Conservation (phyloP, 2,113 vertebrate species). For the Opisthocomus hoazin region DNA sequence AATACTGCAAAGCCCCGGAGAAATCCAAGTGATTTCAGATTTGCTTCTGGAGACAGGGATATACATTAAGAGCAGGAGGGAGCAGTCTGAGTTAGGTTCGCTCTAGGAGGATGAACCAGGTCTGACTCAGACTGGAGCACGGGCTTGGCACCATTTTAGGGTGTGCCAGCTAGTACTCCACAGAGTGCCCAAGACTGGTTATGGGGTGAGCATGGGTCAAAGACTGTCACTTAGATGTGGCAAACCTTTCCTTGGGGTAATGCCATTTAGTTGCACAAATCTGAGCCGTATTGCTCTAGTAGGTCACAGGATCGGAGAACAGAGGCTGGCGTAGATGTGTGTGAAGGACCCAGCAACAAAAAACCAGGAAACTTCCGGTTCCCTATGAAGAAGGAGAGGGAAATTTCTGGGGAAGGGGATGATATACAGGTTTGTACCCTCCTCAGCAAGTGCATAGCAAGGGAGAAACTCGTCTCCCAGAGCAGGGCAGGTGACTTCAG, state of each 20-base stretch:
- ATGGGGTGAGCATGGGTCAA: not conserved
- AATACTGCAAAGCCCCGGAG: not conserved
- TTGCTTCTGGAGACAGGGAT: not conserved
- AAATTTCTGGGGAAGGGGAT: not conserved
- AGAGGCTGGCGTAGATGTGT: not conserved
- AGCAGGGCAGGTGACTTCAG: not conserved
- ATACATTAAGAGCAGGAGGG: not conserved
- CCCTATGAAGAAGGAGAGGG: not conserved
- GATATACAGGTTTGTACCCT: not conserved
- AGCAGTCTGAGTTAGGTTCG: not conserved
- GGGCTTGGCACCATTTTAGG: not conserved
- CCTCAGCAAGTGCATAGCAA: not conserved
- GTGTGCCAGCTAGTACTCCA: not conserved
- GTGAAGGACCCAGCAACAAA: not conserved
- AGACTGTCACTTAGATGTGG: not conserved
- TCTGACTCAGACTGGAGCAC: not conserved
- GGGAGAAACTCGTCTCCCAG: not conserved
- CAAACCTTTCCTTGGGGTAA: not conserved
- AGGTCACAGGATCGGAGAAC: not conserved
- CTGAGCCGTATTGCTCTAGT: not conserved
- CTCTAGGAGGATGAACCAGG: not conserved
- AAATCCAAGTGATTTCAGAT: not conserved
- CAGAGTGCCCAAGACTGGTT: not conserved
- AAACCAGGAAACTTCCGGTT: not conserved
- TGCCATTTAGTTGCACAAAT: not conserved